These are phyloP conservation scores for Dreissena polymorpha DNA, from an alignment of 1,140 invertebrate species.

Conservation along the genomic window DNA sequence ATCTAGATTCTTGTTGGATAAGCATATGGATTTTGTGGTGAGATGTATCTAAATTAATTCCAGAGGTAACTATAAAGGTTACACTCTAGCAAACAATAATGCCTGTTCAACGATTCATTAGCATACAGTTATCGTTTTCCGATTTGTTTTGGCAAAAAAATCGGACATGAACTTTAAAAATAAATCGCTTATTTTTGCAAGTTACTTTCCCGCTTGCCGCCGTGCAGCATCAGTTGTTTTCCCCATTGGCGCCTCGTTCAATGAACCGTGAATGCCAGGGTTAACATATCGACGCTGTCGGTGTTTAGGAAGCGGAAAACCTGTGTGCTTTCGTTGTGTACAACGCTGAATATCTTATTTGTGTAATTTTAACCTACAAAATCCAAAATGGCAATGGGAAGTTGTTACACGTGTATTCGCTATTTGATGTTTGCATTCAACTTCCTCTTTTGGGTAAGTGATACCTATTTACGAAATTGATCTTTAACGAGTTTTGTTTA, in stretches of 20 bases:
- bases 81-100: too few relatives aligned
- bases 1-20: too few relatives aligned
- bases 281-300: background rate
- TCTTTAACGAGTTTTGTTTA: too few relatives aligned
- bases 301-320: background rate
- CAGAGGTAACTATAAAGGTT: too few relatives aligned
- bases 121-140: too few relatives aligned
- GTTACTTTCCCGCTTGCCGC: too few relatives aligned
- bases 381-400: constrained; percentile 73
- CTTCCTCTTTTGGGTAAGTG: constrained; percentile 79
- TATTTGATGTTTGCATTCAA: constrained; percentile 81
- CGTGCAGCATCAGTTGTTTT: background rate
- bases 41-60: too few relatives aligned
- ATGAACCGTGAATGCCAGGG: background rate
- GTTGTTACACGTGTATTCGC: constrained; percentile 79
- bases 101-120: too few relatives aligned
- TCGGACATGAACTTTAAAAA: too few relatives aligned
- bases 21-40: too few relatives aligned
- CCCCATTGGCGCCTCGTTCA: background rate
- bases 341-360: background rate
- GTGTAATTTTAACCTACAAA: background rate
- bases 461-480: background rate
- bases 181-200: too few relatives aligned
- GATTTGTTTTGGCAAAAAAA: too few relatives aligned
- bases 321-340: background rate